A percentile compares a stretch with the other conserved stretches of the same genome.
Conservation (phyloP, 92 coral and sea anemone species). For the Zoanthus gigantus region DNA sequence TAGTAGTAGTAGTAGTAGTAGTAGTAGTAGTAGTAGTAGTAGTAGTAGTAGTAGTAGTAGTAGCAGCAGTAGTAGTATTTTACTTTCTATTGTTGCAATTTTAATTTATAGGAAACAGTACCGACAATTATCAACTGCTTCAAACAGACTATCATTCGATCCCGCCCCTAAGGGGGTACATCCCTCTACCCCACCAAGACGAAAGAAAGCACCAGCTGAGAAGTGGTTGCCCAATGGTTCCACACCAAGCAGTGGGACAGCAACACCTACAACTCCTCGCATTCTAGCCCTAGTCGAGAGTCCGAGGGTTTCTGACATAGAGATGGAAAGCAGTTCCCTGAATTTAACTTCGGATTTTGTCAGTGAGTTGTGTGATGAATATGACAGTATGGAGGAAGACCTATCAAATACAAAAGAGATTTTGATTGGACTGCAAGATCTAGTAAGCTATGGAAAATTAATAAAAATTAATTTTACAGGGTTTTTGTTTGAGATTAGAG, state of each 20-base stretch:
- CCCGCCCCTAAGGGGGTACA: conserved; percentile 61
- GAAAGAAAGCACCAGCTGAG: conserved; percentile 44
- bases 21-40: too few relatives aligned
- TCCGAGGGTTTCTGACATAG: conserved; percentile 63
- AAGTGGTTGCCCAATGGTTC: conserved; percentile 66
- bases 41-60: too few relatives aligned
- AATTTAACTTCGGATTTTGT: conserved; percentile 69
- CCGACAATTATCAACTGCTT: conserved; percentile 42
- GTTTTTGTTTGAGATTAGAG: not conserved
- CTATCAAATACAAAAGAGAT: conserved; percentile 64
- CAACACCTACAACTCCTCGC: conserved; percentile 71
- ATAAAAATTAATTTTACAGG: not conserved
- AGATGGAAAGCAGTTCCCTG: conserved; percentile 59
- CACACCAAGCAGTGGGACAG: conserved; percentile 70
- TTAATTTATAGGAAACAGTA: conserved; percentile 49
- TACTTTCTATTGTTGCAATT: not conserved
- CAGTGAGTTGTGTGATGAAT: conserved; percentile 73
- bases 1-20: too few relatives aligned
- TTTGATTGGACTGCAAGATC: conserved; percentile 74
- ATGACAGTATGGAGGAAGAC: conserved; percentile 89
- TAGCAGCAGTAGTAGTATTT: too few relatives aligned
- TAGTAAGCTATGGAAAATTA: conserved; percentile 64
- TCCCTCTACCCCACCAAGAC: conserved; percentile 52
- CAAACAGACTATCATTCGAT: conserved; percentile 36
- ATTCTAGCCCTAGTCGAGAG: conserved; percentile 52